Evolutionary conservation across 64 coral and sea anemone genomes (phyloP).

Genomic region (Catalaphyllia jardinei): DNA sequence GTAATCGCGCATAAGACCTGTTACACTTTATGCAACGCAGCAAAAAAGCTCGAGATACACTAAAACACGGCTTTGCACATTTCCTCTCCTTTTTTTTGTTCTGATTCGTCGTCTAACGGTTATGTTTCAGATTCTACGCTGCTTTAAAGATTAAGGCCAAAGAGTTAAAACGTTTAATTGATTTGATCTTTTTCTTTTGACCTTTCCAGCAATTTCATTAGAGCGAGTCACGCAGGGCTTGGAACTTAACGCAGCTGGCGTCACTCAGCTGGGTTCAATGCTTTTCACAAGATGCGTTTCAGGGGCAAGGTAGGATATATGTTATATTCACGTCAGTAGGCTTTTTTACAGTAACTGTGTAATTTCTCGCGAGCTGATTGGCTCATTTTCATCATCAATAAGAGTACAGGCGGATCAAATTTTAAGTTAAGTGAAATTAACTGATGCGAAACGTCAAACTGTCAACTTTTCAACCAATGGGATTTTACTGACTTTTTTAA

Average conservation of each 20-base stretch:
- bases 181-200: neutral
- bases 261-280: constrained; percentile 93
- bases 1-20: too few species aligned
- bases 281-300: constrained; percentile 97
- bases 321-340: neutral
- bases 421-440: too few species aligned
- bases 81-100: neutral
- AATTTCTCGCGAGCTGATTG: too few species aligned
- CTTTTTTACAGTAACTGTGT: too few species aligned
- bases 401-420: too few species aligned
- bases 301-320: constrained; percentile 79
- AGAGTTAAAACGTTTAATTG: too few species aligned
- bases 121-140: neutral
- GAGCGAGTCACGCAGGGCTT: constrained; percentile 51
- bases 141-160: too few species aligned
- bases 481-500: too few species aligned
- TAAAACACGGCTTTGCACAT: neutral
- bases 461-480: too few species aligned
- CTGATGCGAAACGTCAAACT: too few species aligned
- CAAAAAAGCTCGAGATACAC: neutral
- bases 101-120: neutral
- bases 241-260: constrained; percentile 42
- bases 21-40: too few species aligned
- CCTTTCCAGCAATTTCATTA: constrained; percentile 77
- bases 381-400: too few species aligned